phyloP scores from a whole-genome alignment of 2,113 vertebrate species.

The Circaetus gallicus region DNA sequence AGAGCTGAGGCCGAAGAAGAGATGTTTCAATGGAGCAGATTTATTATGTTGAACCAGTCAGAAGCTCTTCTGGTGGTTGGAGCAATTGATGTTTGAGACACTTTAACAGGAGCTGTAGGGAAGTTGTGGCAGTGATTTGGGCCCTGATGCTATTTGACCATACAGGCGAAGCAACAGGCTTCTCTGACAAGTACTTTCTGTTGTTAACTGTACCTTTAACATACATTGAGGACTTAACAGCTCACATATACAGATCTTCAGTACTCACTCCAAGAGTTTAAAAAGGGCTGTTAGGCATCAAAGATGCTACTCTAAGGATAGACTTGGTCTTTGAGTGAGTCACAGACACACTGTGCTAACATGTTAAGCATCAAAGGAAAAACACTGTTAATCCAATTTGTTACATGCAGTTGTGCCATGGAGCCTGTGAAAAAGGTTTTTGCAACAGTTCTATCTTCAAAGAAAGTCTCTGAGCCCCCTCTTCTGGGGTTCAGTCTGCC shows the following conservation, averaged over 20 bases:
- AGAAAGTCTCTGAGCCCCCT: neutral
- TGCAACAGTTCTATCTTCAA: neutral
- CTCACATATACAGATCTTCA: neutral
- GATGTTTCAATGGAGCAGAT: neutral
- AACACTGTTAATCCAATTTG: neutral
- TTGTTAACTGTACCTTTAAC: neutral
- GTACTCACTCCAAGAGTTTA: neutral
- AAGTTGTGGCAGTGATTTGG: neutral
- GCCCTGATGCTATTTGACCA: neutral
- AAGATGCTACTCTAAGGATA: neutral
- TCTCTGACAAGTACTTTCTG: neutral
- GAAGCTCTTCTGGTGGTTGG: neutral
- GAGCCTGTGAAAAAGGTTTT: neutral
- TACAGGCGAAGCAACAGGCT: neutral
- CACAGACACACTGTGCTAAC: neutral
- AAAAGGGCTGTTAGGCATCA: neutral
- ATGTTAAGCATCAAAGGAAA: neutral
- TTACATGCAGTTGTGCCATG: neutral
- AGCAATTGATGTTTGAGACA: neutral
- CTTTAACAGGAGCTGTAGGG: neutral
- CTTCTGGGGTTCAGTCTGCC: neutral
- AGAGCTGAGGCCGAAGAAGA: neutral
- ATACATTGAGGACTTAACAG: neutral
- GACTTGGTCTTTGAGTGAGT: conserved; percentile 11
- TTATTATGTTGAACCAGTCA: neutral